phyloP scores from a whole-genome alignment of 30 jellyfish, hydroid and myxozoan genomes.

The Cassiopea xamachana region DNA sequence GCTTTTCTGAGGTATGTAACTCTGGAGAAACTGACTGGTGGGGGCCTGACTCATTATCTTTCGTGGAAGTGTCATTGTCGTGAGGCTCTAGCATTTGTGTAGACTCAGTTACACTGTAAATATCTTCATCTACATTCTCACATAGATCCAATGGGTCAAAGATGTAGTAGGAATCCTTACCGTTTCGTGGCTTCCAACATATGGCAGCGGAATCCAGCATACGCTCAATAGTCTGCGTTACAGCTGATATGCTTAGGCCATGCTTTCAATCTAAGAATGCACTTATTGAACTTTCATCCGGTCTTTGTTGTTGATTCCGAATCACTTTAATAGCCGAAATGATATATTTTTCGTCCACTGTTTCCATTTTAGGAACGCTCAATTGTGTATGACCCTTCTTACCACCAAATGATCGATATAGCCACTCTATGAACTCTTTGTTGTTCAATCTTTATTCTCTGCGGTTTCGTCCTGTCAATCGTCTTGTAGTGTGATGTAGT shows the following conservation, averaged over 20 bases:
- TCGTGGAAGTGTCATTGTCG: constrained; percentile 3
- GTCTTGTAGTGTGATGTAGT: too few species aligned
- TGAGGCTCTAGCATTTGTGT: constrained; percentile 24
- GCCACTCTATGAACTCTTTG: too few species aligned
- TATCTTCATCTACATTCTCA: constrained; percentile 18
- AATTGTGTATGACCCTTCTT: too few species aligned
- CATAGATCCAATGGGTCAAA: constrained; percentile 48
- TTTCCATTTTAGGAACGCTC: neutral
- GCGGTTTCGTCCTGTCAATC: too few species aligned
- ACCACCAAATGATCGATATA: too few species aligned
- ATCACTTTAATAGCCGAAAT: constrained; percentile 21
- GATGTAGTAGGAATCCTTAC: constrained; percentile 45
- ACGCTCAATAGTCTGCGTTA: constrained; percentile 13
- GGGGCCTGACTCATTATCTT: neutral
- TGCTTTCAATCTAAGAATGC: constrained; percentile 12
- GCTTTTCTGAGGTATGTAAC: neutral
- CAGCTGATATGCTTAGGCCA: constrained; percentile 41
- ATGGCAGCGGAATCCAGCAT: constrained; percentile 50
- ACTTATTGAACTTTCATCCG: constrained; percentile 13
- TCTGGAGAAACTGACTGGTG: neutral
- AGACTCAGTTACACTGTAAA: constrained; percentile 36
- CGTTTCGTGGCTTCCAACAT: constrained; percentile 37
- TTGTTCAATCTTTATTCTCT: too few species aligned
- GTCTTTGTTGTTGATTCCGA: constrained; percentile 28
- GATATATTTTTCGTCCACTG: neutral